Percentiles rank a stretch among this genome's conserved stretches.
Conservation (phyloP, 2,797 vertebrate species). For the Tympanoctomys barrerae region DNA sequence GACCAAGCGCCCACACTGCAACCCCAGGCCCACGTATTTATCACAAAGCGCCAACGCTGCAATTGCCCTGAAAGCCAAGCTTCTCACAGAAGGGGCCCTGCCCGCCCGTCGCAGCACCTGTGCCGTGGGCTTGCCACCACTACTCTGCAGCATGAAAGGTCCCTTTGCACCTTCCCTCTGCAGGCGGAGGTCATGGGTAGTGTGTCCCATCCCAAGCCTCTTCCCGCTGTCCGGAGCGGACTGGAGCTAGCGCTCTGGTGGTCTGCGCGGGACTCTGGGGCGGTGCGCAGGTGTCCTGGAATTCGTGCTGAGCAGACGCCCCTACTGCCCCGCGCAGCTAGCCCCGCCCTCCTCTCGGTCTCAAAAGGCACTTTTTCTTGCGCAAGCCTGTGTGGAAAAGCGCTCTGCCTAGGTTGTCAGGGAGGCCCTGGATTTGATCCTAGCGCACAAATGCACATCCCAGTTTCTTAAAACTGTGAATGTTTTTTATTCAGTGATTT, state of each 20-base stretch:
- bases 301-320: background rate
- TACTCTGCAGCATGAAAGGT: background rate
- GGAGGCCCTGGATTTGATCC: background rate
- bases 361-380: background rate
- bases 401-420: background rate
- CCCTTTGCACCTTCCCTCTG: background rate
- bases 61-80: background rate
- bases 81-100: background rate
- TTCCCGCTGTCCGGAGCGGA: background rate
- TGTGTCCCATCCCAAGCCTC: background rate
- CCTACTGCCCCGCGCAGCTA: no score
- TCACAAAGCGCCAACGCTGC: background rate
- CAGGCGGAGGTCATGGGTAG: background rate
- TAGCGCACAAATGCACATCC: background rate
- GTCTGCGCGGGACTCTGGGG: background rate
- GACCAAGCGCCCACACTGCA: background rate
- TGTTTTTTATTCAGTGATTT: background rate
- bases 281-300: background rate
- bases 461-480: background rate
- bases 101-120: rapidly evolving
- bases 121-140: background rate
- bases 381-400: slow-evolving; percentile 6
- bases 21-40: background rate
- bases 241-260: background rate
- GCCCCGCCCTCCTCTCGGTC: background rate